Conservation (phyloP, 1,140 invertebrate species). For the Halyomorpha halys region DNA sequence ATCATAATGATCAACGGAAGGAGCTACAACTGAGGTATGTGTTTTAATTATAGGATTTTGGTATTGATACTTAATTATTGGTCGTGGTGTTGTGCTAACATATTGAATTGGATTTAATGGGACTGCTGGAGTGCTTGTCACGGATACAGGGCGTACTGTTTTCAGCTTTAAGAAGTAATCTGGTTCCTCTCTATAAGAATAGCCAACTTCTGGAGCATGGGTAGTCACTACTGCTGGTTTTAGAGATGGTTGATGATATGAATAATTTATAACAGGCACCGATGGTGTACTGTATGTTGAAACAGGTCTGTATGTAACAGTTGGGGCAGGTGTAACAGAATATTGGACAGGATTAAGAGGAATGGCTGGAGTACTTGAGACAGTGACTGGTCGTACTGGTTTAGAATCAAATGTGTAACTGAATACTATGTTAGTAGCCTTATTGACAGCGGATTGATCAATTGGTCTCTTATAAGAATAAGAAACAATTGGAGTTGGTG, state of each 20-base stretch:
- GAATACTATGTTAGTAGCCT: neutral
- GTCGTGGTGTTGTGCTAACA: slow-evolving; percentile 16
- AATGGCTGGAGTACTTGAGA: slow-evolving; percentile 26
- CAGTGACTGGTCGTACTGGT: neutral
- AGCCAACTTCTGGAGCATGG: neutral
- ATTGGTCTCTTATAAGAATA: neutral
- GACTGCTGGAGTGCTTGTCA: slow-evolving; percentile 25
- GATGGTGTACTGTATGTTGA: neutral
- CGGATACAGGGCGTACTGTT: slow-evolving; percentile 16
- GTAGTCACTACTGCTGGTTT: slow-evolving; percentile 10
- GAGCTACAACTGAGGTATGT: neutral
- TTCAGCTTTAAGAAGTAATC: neutral
- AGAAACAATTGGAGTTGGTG: neutral
- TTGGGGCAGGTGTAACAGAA: neutral
- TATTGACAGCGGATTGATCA: no score
- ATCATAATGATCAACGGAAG: neutral
- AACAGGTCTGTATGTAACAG: neutral
- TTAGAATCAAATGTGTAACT: slow-evolving; percentile 5
- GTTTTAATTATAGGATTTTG: slow-evolving; percentile 1
- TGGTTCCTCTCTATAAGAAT: neutral
- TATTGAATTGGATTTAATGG: slow-evolving; percentile 28
- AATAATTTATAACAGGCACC: neutral
- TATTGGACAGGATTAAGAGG: slow-evolving; percentile 32
- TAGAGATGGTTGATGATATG: neutral
- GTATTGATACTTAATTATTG: slow-evolving; percentile 23